Evolutionary conservation across 2,797 vertebrate genomes (phyloP), one percentile per base, ranked within the genome.

Genomic region (Notolabrus celidotus): DNA sequence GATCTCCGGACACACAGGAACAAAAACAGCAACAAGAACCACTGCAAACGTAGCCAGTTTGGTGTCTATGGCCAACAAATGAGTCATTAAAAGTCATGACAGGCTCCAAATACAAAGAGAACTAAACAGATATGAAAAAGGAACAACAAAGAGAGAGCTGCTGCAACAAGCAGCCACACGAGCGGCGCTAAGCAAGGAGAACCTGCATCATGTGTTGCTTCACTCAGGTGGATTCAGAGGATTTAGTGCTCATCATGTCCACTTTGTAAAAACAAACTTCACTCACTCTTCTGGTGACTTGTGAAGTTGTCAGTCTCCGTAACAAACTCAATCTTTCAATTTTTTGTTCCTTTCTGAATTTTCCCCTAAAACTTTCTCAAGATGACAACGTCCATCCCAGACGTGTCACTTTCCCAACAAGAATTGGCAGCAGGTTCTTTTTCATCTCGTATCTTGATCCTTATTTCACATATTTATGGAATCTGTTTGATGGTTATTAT

Each of bases 401-500:
- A 46, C 42, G 3, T 34, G 64, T 70, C 33, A 39, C 20, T 33
- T 71, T 56, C 52, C 56, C n/a, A 80, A 71, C 38, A 29, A 22
- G 61, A 74, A 58, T 36, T 65, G 73, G 29, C 65, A 71, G 51
- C 56, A 82, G 62, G 63, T 52, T 71, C 47, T 29, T 56, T 82
- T 79, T 88, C 57, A 79, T 82, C 56, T 59, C 43, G 55, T 46
- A 56, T 74, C 81, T 39, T 77, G 80, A 63, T 87, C 74, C 85
- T 75, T 60, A 61, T 88, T 88, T 77, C 80, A 51, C 63, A 63
- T 88, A 74, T 89, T 89, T 84, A 77, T 83, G 59, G 53, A 75
- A 83, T 83, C 67, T 7, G 33, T 90, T 80, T 86, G 84, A 87
- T 83, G 47, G 77, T 65, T 82, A 62, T 83, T 77, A 84, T 80